Percentiles rank a stretch among this genome's conserved stretches.
Evolutionary conservation across 2,888 invertebrate species (phyloP).

Genomic region (Nephrocerus scutellatus): DNA sequence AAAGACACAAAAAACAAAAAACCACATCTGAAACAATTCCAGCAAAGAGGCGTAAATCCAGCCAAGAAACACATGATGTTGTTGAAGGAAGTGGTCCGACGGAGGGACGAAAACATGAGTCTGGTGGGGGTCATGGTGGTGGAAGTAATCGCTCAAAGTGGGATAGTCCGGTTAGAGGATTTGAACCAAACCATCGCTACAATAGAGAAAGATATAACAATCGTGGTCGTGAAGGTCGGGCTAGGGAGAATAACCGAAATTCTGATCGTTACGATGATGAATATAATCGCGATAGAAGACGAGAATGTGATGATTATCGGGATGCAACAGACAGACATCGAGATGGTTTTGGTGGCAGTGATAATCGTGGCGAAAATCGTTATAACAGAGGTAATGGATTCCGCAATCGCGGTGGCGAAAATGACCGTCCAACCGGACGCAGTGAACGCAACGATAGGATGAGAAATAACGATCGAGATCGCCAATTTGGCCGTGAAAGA

Average conservation of each 20-base stretch:
- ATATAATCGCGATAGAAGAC: constrained; percentile 9
- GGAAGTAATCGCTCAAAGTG: constrained; percentile 32
- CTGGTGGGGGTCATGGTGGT: constrained; percentile 12
- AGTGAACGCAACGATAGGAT: constrained; percentile 8
- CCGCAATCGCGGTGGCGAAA: constrained; percentile 6
- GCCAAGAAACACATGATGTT: neutral
- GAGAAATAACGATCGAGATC: constrained; percentile 10
- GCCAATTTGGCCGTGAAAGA: constrained; percentile 3
- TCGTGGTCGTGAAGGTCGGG: constrained; percentile 17
- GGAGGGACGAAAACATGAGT: constrained; percentile 4
- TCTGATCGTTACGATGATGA: constrained; percentile 4
- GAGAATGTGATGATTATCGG: constrained; percentile 10
- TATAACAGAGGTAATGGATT: constrained; percentile 7
- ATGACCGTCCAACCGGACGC: constrained; percentile 8
- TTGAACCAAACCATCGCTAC: constrained; percentile 14
- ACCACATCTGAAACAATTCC: constrained; percentile 2
- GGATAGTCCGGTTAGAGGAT: constrained; percentile 31
- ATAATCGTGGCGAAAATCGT: constrained; percentile 6
- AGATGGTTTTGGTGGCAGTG: constrained; percentile 13
- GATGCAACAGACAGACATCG: constrained; percentile 14
- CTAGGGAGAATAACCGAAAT: constrained; percentile 6
- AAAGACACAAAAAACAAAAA: constrained; percentile 10
- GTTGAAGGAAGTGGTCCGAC: constrained; percentile 9
- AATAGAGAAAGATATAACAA: constrained; percentile 6
- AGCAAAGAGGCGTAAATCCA: constrained; percentile 3